phyloP scores from a whole-genome alignment of 2,888 invertebrate species.

The Magallana nippona region DNA sequence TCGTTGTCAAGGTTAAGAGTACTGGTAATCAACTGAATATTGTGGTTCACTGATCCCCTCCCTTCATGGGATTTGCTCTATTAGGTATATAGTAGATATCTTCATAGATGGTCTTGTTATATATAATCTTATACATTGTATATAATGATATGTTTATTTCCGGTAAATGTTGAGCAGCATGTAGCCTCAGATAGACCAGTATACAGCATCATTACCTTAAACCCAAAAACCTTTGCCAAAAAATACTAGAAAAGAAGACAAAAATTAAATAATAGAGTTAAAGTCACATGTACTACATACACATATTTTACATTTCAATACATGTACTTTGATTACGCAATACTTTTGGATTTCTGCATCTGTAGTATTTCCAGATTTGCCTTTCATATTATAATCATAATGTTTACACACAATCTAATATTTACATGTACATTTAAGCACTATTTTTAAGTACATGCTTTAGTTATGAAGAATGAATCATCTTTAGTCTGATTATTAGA shows the following conservation, averaged over 20 bases:
- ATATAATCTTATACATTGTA: not conserved
- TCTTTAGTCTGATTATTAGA: no score
- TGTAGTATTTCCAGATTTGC: no score
- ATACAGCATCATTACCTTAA: slow-evolving; percentile 25
- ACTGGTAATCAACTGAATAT: no score
- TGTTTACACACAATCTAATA: not conserved
- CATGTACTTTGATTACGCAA: not conserved
- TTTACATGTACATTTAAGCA: no score
- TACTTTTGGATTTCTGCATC: not conserved
- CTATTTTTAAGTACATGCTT: no score
- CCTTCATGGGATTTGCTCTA: no score
- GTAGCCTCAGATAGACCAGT: slow-evolving; percentile 7
- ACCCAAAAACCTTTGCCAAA: slow-evolving; percentile 5
- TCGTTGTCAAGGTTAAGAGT: no score
- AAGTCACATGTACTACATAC: not conserved
- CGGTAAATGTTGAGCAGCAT: not conserved
- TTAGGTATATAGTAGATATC: no score
- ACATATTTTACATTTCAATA: not conserved
- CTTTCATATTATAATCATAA: no score
- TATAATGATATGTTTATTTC: not conserved
- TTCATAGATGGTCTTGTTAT: not conserved
- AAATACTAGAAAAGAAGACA: slow-evolving; percentile 33
- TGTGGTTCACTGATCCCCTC: no score
- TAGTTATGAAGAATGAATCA: no score
- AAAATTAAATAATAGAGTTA: not conserved